phyloP scores from a whole-genome alignment of 2,888 invertebrate species.

The Drosophila buzzatii region DNA sequence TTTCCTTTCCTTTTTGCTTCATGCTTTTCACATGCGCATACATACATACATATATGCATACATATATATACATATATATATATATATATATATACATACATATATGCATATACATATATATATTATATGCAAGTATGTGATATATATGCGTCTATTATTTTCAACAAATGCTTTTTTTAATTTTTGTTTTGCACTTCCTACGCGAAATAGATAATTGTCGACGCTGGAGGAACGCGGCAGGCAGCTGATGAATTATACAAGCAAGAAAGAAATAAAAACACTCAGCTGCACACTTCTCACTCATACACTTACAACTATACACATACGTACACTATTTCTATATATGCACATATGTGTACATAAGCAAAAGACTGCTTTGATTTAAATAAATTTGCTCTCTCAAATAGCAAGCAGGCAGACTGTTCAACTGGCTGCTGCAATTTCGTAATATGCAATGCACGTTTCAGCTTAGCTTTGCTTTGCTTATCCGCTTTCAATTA shows the following conservation, averaged over 20 bases:
- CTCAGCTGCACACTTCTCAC: constrained; percentile 49
- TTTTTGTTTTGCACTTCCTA: constrained; percentile 53
- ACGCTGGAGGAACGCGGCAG: constrained; percentile 37
- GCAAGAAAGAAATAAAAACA: constrained; percentile 42
- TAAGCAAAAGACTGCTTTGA: constrained; percentile 32
- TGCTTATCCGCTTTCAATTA: constrained; percentile 53
- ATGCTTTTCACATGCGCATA: constrained; percentile 50
- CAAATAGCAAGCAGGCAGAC: constrained; percentile 34
- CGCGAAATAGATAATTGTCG: constrained; percentile 32
- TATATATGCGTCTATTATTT: constrained; percentile 19
- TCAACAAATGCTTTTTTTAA: constrained; percentile 36
- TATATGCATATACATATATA: constrained; percentile 16
- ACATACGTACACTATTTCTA: constrained; percentile 45
- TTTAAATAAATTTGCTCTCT: constrained; percentile 17
- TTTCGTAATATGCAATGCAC: constrained; percentile 66
- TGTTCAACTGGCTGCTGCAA: constrained; percentile 53
- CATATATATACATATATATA: constrained; percentile 13
- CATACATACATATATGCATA: background rate
- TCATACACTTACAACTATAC: constrained; percentile 6
- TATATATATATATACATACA: background rate
- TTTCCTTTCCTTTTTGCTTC: constrained; percentile 16
- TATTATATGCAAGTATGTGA: constrained; percentile 7
- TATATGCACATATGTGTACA: constrained; percentile 47
- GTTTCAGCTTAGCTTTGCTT: constrained; percentile 53
- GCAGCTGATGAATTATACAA: constrained; percentile 55